phyloP scores from a whole-genome alignment of 2,888 invertebrate genomes.

The Limenitis camilla region DNA sequence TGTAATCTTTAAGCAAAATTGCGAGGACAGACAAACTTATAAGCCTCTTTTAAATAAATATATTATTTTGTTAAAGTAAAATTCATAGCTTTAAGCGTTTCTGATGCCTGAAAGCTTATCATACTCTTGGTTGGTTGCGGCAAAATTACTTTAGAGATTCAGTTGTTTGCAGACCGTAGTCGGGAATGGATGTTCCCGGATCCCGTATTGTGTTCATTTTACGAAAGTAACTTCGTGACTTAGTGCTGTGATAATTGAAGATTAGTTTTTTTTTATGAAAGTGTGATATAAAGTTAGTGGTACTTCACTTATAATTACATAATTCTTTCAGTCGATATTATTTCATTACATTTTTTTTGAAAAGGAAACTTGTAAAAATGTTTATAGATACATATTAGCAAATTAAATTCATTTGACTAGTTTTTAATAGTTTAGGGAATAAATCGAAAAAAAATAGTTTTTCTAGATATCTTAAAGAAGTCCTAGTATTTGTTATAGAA shows the following conservation, averaged over 20 bases:
- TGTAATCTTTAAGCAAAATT: too few species aligned
- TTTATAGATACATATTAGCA: too few species aligned
- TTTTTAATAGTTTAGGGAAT: too few species aligned
- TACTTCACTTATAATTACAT: neutral
- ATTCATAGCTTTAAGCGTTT: too few species aligned
- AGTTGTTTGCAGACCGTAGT: conserved; percentile 46
- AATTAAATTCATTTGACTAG: too few species aligned
- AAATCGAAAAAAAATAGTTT: neutral
- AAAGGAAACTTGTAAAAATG: neutral
- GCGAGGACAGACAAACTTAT: too few species aligned
- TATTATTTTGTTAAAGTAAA: too few species aligned
- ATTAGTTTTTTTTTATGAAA: neutral
- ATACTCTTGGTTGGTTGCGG: neutral
- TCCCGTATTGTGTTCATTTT: conserved; percentile 9
- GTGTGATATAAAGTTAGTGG: conserved; percentile 1
- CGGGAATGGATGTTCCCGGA: conserved; percentile 40
- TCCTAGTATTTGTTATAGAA: conserved; percentile 6
- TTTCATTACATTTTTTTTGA: neutral
- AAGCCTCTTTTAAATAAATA: too few species aligned
- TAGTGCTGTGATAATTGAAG: conserved; percentile 11
- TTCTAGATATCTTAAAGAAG: neutral
- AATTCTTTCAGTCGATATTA: neutral
- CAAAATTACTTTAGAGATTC: conserved; percentile 28
- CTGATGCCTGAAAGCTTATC: too few species aligned
- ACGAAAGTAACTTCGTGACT: conserved; percentile 17